These are phyloP conservation scores for Nycticorax nycticorax DNA, from an alignment of 2,113 vertebrate genomes.

Conservation along the genomic window DNA sequence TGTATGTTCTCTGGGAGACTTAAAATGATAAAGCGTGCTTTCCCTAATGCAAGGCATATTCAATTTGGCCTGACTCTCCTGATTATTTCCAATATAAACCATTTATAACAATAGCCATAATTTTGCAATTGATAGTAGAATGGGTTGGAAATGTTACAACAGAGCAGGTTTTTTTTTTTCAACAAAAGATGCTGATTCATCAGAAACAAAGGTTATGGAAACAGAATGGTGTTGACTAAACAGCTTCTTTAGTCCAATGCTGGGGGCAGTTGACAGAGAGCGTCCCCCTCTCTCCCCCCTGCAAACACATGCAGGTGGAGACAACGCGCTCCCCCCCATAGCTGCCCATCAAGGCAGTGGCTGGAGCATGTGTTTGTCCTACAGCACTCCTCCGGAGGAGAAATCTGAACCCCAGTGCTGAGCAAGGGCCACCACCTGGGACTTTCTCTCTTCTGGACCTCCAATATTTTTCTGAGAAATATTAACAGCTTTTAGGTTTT, in stretches of 20 bases:
- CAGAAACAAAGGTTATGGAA: not conserved
- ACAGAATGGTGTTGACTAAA: not conserved
- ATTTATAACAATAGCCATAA: constrained; percentile 15
- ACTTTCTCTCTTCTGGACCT: not conserved
- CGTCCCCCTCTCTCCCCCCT: not conserved
- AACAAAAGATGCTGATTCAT: not conserved
- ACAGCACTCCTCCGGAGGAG: not conserved
- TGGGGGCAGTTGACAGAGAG: not conserved
- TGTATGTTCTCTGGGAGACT: not conserved
- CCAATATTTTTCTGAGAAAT: not conserved
- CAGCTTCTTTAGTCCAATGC: not conserved
- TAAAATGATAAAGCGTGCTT: constrained; percentile 23
- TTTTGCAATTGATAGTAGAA: constrained; percentile 25
- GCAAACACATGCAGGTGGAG: not conserved
- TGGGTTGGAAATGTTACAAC: not conserved
- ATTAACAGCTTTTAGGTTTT: not conserved
- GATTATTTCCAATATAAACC: constrained; percentile 38
- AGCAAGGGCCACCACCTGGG: not conserved
- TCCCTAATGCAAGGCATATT: not conserved
- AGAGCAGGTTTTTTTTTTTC: not conserved
- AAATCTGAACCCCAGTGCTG: not conserved
- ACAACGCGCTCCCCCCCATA: not conserved
- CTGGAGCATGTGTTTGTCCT: not conserved
- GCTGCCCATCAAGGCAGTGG: not conserved
- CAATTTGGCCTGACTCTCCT: not conserved